These are phyloP conservation scores for Pyrrhosoma nymphula DNA, from an alignment of 2,888 invertebrate species.

Conservation along the genomic window DNA sequence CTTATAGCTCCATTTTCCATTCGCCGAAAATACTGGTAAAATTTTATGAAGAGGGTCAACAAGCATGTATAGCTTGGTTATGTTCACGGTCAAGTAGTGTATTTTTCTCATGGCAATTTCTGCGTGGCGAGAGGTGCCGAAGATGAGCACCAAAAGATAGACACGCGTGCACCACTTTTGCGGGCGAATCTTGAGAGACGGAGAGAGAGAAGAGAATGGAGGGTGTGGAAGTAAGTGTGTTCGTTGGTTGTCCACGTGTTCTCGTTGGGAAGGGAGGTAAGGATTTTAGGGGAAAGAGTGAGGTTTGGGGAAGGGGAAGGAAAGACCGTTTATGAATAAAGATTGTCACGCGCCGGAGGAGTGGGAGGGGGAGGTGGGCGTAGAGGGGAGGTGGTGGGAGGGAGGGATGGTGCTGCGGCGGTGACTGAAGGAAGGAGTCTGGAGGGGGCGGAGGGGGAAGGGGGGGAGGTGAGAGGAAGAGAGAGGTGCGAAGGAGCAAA, in stretches of 20 bases:
- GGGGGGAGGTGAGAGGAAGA: neutral
- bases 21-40: too few species aligned
- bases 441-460: neutral
- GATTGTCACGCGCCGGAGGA: conserved; percentile 6
- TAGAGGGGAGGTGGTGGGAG: too few species aligned
- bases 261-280: neutral
- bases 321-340: neutral
- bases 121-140: too few species aligned
- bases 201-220: neutral
- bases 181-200: too few species aligned
- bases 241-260: neutral
- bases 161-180: too few species aligned
- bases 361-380: neutral
- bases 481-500: neutral
- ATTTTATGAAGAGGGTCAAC: too few species aligned
- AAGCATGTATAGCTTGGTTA: too few species aligned
- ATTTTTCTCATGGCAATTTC: too few species aligned
- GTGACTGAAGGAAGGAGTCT: neutral
- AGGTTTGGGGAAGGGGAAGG: neutral
- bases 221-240: neutral
- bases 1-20: too few species aligned
- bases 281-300: neutral
- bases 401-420: neutral
- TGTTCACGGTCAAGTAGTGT: too few species aligned
- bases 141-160: too few species aligned